Evolutionary conservation across 2,797 vertebrate genomes (phyloP), one percentile per base, ranked within the genome.

Genomic region (Huso huso): DNA sequence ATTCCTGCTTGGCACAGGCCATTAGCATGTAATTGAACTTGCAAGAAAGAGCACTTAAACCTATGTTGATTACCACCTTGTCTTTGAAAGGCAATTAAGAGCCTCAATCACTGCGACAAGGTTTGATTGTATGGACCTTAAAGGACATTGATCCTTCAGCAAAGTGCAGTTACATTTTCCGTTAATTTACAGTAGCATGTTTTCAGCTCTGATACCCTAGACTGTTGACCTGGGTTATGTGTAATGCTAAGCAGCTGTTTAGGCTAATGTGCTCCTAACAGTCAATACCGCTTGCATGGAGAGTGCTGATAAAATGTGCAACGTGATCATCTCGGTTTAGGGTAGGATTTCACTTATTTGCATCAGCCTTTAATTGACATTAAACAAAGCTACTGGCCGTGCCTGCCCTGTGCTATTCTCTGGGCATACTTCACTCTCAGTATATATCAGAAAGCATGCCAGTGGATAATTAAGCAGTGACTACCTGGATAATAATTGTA

Each of bases 1-100:
- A 94, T 93, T 90, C 90, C 89, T 90, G 89, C 88, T 88, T 86
- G 92, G 89, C 90, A 87, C 85, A 87, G 88, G 86, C 88, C 90
- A 91, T 93, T 90, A 88, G 87, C 81, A 86, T 85, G 89, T 92
- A 94, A 95, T 94, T 95, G 93, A 93, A 93, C 88, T 87, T 86
- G 86, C 86, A 89, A 91, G 82, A 91, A 87, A 86, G 90, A 91
- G 87, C 89, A 88, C 84, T 92, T 90, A 84, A 90, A 91, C 90
- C 88, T 92, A 80, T 80, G 86, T 91, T 94, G 88, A 96, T 96
- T 93, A 93, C 87, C 86, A 90, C 89, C 87, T 90, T 92, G 90
- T 90, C 91, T 90, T 88, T 88, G 87, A 82, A 83, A 90, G 89
- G 88, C 93, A 93, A 95, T 96, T 94, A 87, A 92, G 82, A 83